A percentile compares a stretch with the other conserved stretches of the same genome.
These are phyloP conservation scores for Antheraea assamensis DNA, from an alignment of 2,888 invertebrate species.

Conservation along the genomic window DNA sequence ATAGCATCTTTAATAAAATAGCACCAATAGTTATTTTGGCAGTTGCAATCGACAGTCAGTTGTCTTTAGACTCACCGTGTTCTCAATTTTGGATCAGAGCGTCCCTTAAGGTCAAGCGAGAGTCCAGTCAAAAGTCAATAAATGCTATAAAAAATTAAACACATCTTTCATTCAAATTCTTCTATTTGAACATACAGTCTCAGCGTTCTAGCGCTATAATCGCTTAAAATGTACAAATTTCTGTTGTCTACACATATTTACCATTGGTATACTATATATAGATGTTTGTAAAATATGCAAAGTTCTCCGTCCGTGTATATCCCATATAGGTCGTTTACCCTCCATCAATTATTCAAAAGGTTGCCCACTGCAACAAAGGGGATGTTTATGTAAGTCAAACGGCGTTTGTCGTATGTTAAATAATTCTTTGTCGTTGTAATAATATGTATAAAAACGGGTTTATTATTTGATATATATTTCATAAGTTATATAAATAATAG, in stretches of 20 bases:
- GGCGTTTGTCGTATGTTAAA: conserved; percentile 4
- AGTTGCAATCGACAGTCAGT: too few species aligned
- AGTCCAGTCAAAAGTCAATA: too few species aligned
- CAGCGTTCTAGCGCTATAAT: not conserved
- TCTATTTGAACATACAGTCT: too few species aligned
- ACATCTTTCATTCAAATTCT: too few species aligned
- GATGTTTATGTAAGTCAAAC: conserved; percentile 5
- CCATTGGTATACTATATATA: not conserved
- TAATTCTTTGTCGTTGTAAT: not conserved
- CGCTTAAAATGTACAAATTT: not conserved
- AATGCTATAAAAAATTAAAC: too few species aligned
- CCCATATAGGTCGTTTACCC: conserved; percentile 5
- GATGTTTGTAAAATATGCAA: not conserved
- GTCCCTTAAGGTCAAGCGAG: too few species aligned
- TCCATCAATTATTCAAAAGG: conserved; percentile 11
- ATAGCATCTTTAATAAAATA: too few species aligned
- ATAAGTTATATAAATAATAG: not conserved
- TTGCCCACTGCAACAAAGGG: conserved; percentile 2
- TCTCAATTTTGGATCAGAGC: too few species aligned
- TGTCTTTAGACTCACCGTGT: too few species aligned
- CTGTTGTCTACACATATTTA: not conserved
- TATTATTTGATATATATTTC: not conserved
- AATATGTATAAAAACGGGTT: not conserved
- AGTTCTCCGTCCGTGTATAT: not conserved
- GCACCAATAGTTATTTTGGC: too few species aligned